These are phyloP conservation scores for Acrobasis repandana DNA, from an alignment of 2,888 invertebrate genomes.

Conservation along the genomic window DNA sequence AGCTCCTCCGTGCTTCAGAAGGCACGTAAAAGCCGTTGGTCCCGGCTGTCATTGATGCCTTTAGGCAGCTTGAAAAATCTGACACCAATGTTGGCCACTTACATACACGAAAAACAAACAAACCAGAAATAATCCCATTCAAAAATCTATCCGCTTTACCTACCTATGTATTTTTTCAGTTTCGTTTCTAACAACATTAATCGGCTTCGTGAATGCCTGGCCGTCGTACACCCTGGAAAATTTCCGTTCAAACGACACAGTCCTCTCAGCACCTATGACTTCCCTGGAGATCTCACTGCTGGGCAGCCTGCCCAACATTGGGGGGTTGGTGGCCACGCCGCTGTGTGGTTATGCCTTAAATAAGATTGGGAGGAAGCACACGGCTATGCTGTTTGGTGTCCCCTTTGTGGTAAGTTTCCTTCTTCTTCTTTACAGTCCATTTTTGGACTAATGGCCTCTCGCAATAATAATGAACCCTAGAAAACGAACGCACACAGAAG, in stretches of 20 bases:
- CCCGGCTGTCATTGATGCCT: too few species aligned
- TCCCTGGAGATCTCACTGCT: conserved; percentile 52
- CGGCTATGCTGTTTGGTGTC: conserved; percentile 56
- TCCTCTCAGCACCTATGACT: conserved; percentile 53
- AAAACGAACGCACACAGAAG: too few species aligned
- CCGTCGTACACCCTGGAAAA: conserved; percentile 56
- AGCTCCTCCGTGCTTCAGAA: too few species aligned
- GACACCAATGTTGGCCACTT: too few species aligned
- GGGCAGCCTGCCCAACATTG: conserved; percentile 57
- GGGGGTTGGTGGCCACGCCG: conserved; percentile 54
- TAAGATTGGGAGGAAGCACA: conserved; percentile 64
- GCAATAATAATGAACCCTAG: too few species aligned
- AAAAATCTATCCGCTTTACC: too few species aligned
- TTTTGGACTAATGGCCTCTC: neutral
- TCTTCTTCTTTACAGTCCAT: neutral
- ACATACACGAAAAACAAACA: too few species aligned
- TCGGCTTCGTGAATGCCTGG: conserved; percentile 59
- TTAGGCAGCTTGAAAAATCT: too few species aligned
- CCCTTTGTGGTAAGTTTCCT: conserved; percentile 53
- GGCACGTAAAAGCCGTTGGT: too few species aligned
- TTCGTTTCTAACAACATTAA: conserved; percentile 43
- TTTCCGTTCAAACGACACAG: conserved; percentile 54
- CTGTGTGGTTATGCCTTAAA: conserved; percentile 62
- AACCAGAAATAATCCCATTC: too few species aligned
- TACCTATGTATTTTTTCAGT: conserved; percentile 45